These are phyloP conservation scores for Scrobipalpa costella DNA, from an alignment of 2,888 invertebrate species.

Conservation along the genomic window DNA sequence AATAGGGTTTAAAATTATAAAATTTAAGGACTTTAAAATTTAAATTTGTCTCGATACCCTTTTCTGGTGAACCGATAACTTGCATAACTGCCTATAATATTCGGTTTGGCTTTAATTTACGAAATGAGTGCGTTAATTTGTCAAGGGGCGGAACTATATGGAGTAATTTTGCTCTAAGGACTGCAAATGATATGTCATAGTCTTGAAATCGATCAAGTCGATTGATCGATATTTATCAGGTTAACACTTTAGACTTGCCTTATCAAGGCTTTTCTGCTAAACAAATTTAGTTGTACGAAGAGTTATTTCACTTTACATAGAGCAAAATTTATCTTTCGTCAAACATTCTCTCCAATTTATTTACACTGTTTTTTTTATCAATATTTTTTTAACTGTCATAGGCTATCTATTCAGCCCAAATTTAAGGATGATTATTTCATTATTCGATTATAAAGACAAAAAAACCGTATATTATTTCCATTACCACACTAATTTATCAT, in stretches of 20 bases:
- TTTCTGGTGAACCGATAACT: slow-evolving; percentile 37
- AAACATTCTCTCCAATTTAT: too few relatives aligned
- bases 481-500: neutral
- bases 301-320: neutral
- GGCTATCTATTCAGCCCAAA: too few relatives aligned
- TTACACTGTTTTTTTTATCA: neutral
- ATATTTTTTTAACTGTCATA: too few relatives aligned
- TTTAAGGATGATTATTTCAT: neutral
- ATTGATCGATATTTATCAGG: slow-evolving; percentile 8
- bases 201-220: slow-evolving; percentile 14
- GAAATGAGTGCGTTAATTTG: slow-evolving; percentile 39
- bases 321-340: neutral
- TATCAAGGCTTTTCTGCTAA: slow-evolving; percentile 10
- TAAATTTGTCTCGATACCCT: slow-evolving; percentile 36
- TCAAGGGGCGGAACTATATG: slow-evolving; percentile 29
- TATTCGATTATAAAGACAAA: neutral
- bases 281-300: neutral
- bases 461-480: neutral
- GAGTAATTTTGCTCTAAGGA: slow-evolving; percentile 37
- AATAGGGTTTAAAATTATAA: slow-evolving; percentile 31
- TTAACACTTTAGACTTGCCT: slow-evolving; percentile 8
- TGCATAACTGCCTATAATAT: slow-evolving; percentile 40
- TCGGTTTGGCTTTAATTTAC: slow-evolving; percentile 30
- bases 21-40: slow-evolving; percentile 9
- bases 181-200: slow-evolving; percentile 25